Evolutionary conservation across 2,888 invertebrate species (phyloP).

Genomic region (Nephrotoma guestfalica): DNA sequence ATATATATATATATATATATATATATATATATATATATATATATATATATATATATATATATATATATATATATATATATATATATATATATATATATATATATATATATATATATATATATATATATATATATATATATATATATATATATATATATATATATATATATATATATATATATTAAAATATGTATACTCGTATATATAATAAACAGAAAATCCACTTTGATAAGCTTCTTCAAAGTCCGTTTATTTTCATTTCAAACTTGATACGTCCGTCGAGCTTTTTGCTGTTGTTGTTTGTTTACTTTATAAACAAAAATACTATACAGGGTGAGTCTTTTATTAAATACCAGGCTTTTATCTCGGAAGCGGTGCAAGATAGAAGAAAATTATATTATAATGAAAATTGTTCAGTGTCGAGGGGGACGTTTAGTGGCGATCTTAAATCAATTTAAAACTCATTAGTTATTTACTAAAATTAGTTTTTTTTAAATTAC

Average conservation of each 20-base stretch:
- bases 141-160: not conserved
- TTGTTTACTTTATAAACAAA: not conserved
- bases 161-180: not conserved
- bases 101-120: not conserved
- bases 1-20: not conserved
- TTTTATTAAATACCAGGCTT: too few species aligned
- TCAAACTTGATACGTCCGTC: not conserved
- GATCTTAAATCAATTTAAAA: too few species aligned
- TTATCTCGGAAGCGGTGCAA: too few species aligned
- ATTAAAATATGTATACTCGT: too few species aligned
- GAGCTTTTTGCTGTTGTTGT: not conserved
- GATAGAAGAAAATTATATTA: too few species aligned
- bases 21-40: not conserved
- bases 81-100: not conserved
- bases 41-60: not conserved
- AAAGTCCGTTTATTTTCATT: not conserved
- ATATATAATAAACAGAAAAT: not conserved
- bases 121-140: not conserved
- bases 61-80: not conserved
- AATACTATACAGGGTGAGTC: not conserved
- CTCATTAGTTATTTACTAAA: too few species aligned
- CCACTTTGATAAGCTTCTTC: not conserved
- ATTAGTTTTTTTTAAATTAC: too few species aligned
- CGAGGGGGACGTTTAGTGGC: too few species aligned
- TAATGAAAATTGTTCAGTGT: too few species aligned